These are phyloP conservation scores for Apis florea DNA, from an alignment of 1,140 invertebrate species.

Conservation along the genomic window DNA sequence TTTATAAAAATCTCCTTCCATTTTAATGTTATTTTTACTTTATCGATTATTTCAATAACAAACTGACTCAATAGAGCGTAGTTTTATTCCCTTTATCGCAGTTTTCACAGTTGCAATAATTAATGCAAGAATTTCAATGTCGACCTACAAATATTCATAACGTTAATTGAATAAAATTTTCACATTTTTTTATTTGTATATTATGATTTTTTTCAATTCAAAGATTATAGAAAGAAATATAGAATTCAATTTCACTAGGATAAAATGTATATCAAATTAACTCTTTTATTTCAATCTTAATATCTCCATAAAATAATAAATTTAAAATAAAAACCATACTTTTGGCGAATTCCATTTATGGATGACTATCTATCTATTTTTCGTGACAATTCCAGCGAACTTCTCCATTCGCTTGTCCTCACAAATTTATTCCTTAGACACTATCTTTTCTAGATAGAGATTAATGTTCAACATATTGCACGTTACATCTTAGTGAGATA, in stretches of 20 bases:
- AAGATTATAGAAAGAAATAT: too few relatives aligned
- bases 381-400: neutral
- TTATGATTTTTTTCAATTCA: neutral
- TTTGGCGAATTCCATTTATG: neutral
- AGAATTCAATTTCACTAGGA: neutral
- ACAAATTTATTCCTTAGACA: neutral
- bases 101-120: neutral
- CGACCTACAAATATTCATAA: neutral
- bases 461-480: conserved; percentile 5
- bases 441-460: neutral
- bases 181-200: neutral
- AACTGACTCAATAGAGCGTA: neutral
- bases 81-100: neutral
- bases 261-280: neutral
- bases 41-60: neutral
- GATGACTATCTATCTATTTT: neutral
- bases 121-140: neutral
- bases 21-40: neutral
- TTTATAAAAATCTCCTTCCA: neutral
- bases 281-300: neutral
- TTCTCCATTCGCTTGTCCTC: neutral
- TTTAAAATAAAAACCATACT: conserved; percentile 9
- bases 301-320: conserved; percentile 8
- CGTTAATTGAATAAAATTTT: neutral
- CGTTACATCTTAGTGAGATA: neutral